Conservation (phyloP, 2,888 invertebrate species). For the Rutpela maculata region DNA sequence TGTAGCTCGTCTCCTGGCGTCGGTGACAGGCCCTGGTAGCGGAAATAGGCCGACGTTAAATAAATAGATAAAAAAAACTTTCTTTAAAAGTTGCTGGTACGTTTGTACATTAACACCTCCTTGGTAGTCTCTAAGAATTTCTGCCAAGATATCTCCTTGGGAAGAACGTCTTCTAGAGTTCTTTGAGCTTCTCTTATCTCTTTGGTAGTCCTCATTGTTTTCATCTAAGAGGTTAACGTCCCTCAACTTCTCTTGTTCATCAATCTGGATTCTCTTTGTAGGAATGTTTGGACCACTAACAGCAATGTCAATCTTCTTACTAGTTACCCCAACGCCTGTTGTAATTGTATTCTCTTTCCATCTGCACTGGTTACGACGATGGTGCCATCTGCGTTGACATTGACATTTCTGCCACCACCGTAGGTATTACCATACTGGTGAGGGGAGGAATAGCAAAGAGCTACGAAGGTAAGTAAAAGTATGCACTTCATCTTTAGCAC, state of each 20-base stretch:
- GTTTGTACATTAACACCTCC: slow-evolving; percentile 52
- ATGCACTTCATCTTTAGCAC: slow-evolving; percentile 56
- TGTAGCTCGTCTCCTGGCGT: too few species aligned
- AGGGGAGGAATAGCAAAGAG: slow-evolving; percentile 48
- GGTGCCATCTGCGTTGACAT: slow-evolving; percentile 58
- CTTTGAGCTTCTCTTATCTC: slow-evolving; percentile 46
- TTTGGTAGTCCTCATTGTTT: slow-evolving; percentile 38
- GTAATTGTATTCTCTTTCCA: slow-evolving; percentile 57
- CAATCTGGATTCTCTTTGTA: slow-evolving; percentile 56
- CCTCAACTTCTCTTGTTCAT: slow-evolving; percentile 47
- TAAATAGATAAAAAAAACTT: too few species aligned
- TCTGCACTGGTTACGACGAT: slow-evolving; percentile 52
- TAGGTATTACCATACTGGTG: slow-evolving; percentile 4
- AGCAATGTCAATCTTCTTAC: slow-evolving; percentile 55
- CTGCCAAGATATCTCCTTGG: slow-evolving; percentile 51
- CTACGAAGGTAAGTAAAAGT: slow-evolving; percentile 51
- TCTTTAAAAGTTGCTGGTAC: slow-evolving; percentile 55
- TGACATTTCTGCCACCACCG: slow-evolving; percentile 46
- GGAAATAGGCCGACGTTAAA: too few species aligned
- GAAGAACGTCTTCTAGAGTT: slow-evolving; percentile 23
- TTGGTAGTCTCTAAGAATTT: slow-evolving; percentile 57
- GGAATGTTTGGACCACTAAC: slow-evolving; percentile 53
- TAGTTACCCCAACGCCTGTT: slow-evolving; percentile 49
- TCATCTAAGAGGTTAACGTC: slow-evolving; percentile 31
- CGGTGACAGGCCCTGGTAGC: too few species aligned